These are phyloP conservation scores for Cyclopterus lumpus DNA, from an alignment of 2,797 vertebrate genomes.

Conservation along the genomic window DNA sequence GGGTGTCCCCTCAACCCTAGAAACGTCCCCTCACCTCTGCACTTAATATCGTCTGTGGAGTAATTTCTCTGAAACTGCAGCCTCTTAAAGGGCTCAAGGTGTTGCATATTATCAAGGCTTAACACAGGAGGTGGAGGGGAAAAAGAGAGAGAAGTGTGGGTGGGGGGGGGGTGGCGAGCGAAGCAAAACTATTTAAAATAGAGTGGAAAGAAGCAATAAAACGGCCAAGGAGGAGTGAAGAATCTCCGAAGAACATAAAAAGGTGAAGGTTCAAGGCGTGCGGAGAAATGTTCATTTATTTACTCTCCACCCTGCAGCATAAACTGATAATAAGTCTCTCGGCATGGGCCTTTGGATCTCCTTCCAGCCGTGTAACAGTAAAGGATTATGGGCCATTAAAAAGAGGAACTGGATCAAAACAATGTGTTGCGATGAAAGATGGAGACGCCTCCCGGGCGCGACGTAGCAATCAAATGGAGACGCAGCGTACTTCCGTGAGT, in stretches of 20 bases:
- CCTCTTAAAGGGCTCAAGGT: constrained; percentile 47
- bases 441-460: constrained; percentile 16
- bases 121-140: constrained; percentile 18
- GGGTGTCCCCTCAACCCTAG: constrained; percentile 15
- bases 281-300: constrained; percentile 62
- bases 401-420: constrained; percentile 74
- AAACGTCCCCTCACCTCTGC: constrained; percentile 22
- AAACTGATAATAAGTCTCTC: constrained; percentile 70
- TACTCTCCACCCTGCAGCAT: constrained; percentile 41
- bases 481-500: constrained; percentile 19
- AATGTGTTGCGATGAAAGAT: constrained; percentile 61
- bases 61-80: constrained; percentile 27
- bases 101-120: constrained; percentile 45
- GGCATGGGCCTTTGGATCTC: constrained; percentile 48
- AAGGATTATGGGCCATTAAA: constrained; percentile 73
- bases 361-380: constrained; percentile 61
- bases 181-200: constrained; percentile 17
- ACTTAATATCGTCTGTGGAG: constrained; percentile 33
- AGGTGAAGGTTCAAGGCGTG: constrained; percentile 50
- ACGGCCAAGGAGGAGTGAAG: constrained; percentile 23
- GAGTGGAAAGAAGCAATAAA: constrained; percentile 33
- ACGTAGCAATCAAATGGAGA: constrained; percentile 7
- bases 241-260: constrained; percentile 39
- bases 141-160: neutral
- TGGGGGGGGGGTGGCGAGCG: neutral